These are phyloP conservation scores for Siniperca obscura DNA, from an alignment of 2,797 vertebrate genomes.

Conservation along the genomic window DNA sequence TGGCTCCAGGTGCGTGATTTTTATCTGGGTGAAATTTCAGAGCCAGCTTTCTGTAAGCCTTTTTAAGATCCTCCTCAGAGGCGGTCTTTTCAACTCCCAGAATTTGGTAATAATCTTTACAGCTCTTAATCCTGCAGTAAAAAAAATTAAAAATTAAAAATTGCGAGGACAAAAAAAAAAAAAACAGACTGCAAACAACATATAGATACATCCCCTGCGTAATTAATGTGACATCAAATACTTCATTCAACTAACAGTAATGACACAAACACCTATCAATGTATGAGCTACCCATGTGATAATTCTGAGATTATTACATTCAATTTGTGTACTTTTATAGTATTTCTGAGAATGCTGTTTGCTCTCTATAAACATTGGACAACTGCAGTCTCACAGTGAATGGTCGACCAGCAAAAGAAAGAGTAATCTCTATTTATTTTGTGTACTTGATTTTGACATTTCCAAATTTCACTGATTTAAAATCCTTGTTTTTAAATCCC, in stretches of 20 bases:
- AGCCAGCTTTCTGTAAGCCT: conserved; percentile 95
- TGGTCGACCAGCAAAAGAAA: not conserved
- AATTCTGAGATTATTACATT: not conserved
- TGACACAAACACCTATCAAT: not conserved
- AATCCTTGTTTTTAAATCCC: not conserved
- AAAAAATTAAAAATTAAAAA: not conserved
- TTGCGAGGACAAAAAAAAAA: not conserved
- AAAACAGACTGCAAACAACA: not conserved
- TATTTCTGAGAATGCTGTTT: not conserved
- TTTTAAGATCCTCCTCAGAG: conserved; percentile 97
- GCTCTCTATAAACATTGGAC: not conserved
- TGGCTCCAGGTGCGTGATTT: conserved; percentile 95
- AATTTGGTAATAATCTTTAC: conserved; percentile 99
- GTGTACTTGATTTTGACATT: not conserved
- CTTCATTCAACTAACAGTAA: not conserved
- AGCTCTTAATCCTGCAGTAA: conserved; percentile 92
- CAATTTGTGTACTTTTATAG: not conserved
- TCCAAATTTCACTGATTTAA: not conserved
- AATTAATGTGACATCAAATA: not conserved
- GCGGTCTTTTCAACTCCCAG: conserved; percentile 93
- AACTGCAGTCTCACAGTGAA: not conserved
- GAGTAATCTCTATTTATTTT: not conserved
- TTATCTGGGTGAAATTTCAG: conserved; percentile 99
- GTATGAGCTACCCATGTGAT: not conserved
- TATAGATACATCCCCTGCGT: not conserved